Evolutionary conservation across 2,888 invertebrate genomes (phyloP).

Genomic region (Malacosoma neustria): DNA sequence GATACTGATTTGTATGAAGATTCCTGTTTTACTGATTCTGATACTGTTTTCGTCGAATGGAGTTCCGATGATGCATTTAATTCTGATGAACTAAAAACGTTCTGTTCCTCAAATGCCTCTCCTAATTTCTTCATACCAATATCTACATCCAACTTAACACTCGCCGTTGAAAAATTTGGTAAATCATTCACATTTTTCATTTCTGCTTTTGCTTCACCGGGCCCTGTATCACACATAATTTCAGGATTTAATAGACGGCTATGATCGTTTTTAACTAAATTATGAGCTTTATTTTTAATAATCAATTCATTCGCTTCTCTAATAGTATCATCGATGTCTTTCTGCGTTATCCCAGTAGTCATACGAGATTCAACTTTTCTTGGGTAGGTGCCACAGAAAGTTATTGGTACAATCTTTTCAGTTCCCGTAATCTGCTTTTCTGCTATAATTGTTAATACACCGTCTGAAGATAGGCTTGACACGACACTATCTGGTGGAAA

Average conservation of each 20-base stretch:
- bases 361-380: constrained; percentile 12
- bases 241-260: constrained; percentile 27
- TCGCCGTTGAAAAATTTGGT: constrained; percentile 1
- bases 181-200: background rate
- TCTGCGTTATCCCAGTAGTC: constrained; percentile 9
- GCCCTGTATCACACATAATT: constrained; percentile 11
- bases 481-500: constrained; percentile 28
- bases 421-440: constrained; percentile 15
- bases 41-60: background rate
- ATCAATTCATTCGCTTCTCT: constrained; percentile 11
- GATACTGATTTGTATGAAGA: constrained; percentile 20
- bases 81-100: background rate
- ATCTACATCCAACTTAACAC: too few species aligned
- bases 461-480: constrained; percentile 38
- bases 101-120: background rate
- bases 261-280: constrained; percentile 27
- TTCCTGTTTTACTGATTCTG: constrained; percentile 1
- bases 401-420: constrained; percentile 34
- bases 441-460: constrained; percentile 29
- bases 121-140: too few species aligned
- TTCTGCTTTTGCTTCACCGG: constrained; percentile 13
- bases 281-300: constrained; percentile 17
- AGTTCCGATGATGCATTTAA: background rate
- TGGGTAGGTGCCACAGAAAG: constrained; percentile 19
- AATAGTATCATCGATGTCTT: constrained; percentile 12